Conservation (phyloP, 1,140 invertebrate species). For the Telenomus remus region DNA sequence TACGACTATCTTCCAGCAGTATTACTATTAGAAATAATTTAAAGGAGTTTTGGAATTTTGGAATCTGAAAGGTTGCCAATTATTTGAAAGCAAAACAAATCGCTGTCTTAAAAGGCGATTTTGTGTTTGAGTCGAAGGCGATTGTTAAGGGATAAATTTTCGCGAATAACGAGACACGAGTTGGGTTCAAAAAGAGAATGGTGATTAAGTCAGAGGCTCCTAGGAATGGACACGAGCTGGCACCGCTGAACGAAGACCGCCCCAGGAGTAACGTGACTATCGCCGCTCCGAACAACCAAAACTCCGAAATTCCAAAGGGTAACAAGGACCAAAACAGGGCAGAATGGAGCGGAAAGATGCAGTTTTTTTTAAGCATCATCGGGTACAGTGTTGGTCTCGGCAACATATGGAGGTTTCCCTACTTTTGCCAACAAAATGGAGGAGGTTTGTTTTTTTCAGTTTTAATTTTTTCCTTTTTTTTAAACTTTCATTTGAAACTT, state of each 20-base stretch:
- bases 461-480: background rate
- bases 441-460: slow-evolving; percentile 81
- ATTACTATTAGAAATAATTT: no score
- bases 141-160: background rate
- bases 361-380: slow-evolving; percentile 93
- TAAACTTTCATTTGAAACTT: background rate
- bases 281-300: slow-evolving; percentile 70
- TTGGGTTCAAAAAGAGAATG: slow-evolving; percentile 57
- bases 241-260: slow-evolving; percentile 81
- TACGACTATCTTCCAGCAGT: no score
- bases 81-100: no score
- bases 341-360: slow-evolving; percentile 88
- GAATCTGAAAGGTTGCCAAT: no score
- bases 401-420: slow-evolving; percentile 97
- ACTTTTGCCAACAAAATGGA: slow-evolving; percentile 95
- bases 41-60: no score
- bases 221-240: slow-evolving; percentile 84
- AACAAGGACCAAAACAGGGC: slow-evolving; percentile 80
- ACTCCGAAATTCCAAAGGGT: slow-evolving; percentile 62
- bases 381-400: slow-evolving; percentile 93
- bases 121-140: no score
- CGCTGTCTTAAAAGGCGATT: no score
- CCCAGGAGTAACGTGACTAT: slow-evolving; percentile 67
- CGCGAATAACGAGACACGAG: slow-evolving; percentile 4
- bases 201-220: slow-evolving; percentile 76